Evolutionary conservation across 2,888 invertebrate species (phyloP), one percentile per base, ranked within the genome.

Genomic region (Drosophila tripunctata): DNA sequence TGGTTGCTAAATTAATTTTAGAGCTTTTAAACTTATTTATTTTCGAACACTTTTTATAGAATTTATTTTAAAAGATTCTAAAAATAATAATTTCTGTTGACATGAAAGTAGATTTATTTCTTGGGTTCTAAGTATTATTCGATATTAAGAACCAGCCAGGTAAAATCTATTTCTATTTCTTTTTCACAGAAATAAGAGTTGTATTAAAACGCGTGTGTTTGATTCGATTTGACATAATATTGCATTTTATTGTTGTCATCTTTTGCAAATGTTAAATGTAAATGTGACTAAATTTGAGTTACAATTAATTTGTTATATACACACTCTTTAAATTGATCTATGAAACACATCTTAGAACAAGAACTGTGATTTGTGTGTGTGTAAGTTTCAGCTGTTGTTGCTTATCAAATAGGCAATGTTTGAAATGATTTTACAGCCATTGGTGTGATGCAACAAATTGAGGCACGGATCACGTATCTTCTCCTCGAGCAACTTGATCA

Each of bases 391-490:
- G 67, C 64, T 76, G 63, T 89, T 89, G 55, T 90, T 94, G 71
- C 93, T 93, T 45, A 95, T 93, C 66, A 96, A 92, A 90, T 94
- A 93, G 47, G 95, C 93, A 75, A 96, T 96, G 8, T 95, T 95
- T 64, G 94, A 93, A 74, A 96, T 96, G 64, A 96, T 95, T 87
- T 93, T 94, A 80, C 94, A 95, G 15, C 96, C 95, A 84, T 94
- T 95, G 55, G 95, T 94, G 88, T 96, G 94, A 86, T 95, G 94
- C 45, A 95, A 87, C 36, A 96, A 90, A 91, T 96, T 95, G 44
- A 96, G 92, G 61, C 95, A 93, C 0, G 97, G 97, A 89, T 96
- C 95, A 75, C 94, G 94, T 76, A 97, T 97, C 92, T 97, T 97
- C 87, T 96, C 94, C 90, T 96, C 96, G 61, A 97, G 91, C 66